Evolutionary conservation across 1,140 invertebrate species (phyloP).

Genomic region (Hylyphantes graminicola): DNA sequence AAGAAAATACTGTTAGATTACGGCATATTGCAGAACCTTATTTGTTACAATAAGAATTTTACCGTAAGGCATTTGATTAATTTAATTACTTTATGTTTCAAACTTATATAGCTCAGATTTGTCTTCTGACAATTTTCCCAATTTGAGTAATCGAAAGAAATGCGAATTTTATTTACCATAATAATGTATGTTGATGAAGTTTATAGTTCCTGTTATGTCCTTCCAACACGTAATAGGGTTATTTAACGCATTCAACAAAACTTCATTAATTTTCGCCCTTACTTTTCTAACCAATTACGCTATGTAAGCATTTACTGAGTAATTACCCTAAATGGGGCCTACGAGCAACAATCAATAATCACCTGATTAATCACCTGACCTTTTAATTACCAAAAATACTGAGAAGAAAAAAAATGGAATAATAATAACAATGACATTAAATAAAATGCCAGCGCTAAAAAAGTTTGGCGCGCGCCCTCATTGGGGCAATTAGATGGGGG

Average conservation of each 20-base stretch:
- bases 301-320: slow-evolving; percentile 50
- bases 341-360: slow-evolving; percentile 46
- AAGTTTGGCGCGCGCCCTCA: slow-evolving; percentile 32
- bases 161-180: too few species aligned
- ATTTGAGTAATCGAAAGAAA: too few species aligned
- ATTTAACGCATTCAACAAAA: not conserved
- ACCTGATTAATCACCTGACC: slow-evolving; percentile 53
- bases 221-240: too few species aligned
- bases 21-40: too few species aligned
- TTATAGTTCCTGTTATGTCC: too few species aligned
- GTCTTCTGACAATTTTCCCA: too few species aligned
- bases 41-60: too few species aligned
- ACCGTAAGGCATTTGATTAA: too few species aligned
- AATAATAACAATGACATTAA: slow-evolving; percentile 25
- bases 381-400: slow-evolving; percentile 58
- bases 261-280: slow-evolving; percentile 25
- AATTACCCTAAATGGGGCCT: slow-evolving; percentile 47
- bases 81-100: too few species aligned
- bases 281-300: slow-evolving; percentile 36
- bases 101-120: too few species aligned
- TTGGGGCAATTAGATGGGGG: slow-evolving; percentile 42
- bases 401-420: not conserved
- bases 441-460: slow-evolving; percentile 10
- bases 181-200: too few species aligned
- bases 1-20: too few species aligned